Evolutionary conservation across 1,140 invertebrate species (phyloP).

Genomic region (Formica exsecta): DNA sequence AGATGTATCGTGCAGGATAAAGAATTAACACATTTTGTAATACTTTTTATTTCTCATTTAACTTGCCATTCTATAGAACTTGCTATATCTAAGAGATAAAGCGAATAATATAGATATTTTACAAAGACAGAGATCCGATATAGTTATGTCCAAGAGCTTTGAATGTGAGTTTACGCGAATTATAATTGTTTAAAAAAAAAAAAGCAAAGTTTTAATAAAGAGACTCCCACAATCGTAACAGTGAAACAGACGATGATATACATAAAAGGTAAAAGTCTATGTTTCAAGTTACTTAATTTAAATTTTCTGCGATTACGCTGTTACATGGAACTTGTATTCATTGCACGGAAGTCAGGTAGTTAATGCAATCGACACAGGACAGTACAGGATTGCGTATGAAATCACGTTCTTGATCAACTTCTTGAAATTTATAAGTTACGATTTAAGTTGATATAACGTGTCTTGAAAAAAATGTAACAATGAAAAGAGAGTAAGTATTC

Average conservation of each 20-base stretch:
- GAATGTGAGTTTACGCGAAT: not conserved
- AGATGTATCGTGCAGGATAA: not conserved
- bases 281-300: not conserved
- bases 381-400: slow-evolving; percentile 32
- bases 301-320: slow-evolving; percentile 18
- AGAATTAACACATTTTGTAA: not conserved
- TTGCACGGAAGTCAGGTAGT: slow-evolving; percentile 27
- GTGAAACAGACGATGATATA: not conserved
- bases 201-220: not conserved
- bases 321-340: slow-evolving; percentile 9
- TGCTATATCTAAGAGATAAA: too few species aligned
- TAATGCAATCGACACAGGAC: slow-evolving; percentile 57
- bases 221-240: not conserved
- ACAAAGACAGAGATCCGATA: not conserved
- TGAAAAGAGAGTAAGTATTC: slow-evolving; percentile 7
- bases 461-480: slow-evolving; percentile 13
- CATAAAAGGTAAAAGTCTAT: slow-evolving; percentile 5
- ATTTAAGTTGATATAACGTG: not conserved
- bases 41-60: not conserved
- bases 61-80: too few species aligned
- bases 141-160: not conserved
- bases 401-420: slow-evolving; percentile 34
- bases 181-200: not conserved
- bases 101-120: too few species aligned
- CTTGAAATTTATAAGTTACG: slow-evolving; percentile 24